These are phyloP conservation scores for Albula glossodonta DNA, from an alignment of 2,113 vertebrate genomes.

Conservation along the genomic window DNA sequence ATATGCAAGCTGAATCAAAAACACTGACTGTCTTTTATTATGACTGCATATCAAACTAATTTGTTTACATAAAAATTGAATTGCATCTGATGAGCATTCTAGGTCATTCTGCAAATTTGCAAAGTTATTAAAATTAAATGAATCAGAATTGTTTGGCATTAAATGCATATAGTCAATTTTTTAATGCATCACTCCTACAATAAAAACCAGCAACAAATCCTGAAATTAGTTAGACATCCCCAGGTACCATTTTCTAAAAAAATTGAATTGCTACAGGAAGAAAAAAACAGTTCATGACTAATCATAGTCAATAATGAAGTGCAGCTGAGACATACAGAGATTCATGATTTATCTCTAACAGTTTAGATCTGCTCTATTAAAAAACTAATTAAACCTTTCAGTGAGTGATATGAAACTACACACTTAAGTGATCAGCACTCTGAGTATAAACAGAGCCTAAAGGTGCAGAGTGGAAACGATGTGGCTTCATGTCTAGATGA, in stretches of 20 bases:
- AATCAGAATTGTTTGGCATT: neutral
- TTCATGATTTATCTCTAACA: neutral
- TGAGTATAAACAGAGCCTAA: neutral
- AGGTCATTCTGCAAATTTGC: neutral
- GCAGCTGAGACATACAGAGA: neutral
- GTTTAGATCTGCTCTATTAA: neutral
- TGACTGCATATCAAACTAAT: no score
- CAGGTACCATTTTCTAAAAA: neutral
- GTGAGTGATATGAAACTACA: neutral
- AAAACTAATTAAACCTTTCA: neutral
- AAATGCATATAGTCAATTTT: neutral
- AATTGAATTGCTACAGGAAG: neutral
- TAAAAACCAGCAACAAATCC: neutral
- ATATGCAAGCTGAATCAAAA: neutral
- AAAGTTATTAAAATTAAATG: neutral
- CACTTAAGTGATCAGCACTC: neutral
- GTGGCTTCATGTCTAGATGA: neutral
- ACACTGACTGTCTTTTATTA: neutral
- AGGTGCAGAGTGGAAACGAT: neutral
- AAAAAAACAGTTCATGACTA: neutral
- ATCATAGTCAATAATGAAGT: neutral
- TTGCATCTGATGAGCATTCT: neutral
- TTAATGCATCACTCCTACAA: neutral
- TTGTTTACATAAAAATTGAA: neutral
- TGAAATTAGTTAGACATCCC: neutral